Evolutionary conservation across 2,888 invertebrate species (phyloP), one percentile per base, ranked within the genome.

Genomic region (Xestia sexstrigata): DNA sequence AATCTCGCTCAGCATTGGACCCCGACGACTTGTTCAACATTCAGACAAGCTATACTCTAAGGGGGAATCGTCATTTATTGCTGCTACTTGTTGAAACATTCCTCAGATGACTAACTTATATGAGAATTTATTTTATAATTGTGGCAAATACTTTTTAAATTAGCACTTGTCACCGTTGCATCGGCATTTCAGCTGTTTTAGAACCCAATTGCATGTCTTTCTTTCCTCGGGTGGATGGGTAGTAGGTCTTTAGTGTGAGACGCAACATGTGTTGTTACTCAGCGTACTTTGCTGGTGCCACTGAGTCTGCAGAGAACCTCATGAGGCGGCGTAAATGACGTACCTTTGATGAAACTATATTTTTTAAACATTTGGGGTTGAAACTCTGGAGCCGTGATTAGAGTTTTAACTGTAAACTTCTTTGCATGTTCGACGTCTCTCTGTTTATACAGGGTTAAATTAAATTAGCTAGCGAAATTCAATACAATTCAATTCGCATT

Each of bases 21-120:
- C 93, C 94, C 76, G 78, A 91, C 90, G 93, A 90, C 92, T 93
- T 93, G 93, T 94, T 92, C 86, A 83, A 90, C 91, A 90, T 89
- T 89, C 89, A 85, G 89, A 91, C 91, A 90, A 87, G 89, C 86
- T 78, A 84, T 85, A 83, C 93, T 88, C 91, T 60, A 17, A 89
- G 92, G 92, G 86, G 82, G 82, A 88, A 91, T 91, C 87, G 85
- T 85, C 89, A 91, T 92, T 92, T 93, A 91, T 91, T 87, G 82
- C 86, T 70, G 49, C 70, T 81, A 83, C 79, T 83, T 81, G 79
- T 74, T 82, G 35, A 81, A 81, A 67, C 47, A 55, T 75, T 71
- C 70, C 42, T 3, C 52, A 67, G 26, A 52, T 45, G 8, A n/a
- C n/a, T n/a, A n/a, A n/a, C 47, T 52, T 39, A 47, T 26, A 3